Percentiles rank a stretch among this genome's conserved stretches.
phyloP scores from a whole-genome alignment of 2,113 vertebrate genomes.

The Lonchura striata region DNA sequence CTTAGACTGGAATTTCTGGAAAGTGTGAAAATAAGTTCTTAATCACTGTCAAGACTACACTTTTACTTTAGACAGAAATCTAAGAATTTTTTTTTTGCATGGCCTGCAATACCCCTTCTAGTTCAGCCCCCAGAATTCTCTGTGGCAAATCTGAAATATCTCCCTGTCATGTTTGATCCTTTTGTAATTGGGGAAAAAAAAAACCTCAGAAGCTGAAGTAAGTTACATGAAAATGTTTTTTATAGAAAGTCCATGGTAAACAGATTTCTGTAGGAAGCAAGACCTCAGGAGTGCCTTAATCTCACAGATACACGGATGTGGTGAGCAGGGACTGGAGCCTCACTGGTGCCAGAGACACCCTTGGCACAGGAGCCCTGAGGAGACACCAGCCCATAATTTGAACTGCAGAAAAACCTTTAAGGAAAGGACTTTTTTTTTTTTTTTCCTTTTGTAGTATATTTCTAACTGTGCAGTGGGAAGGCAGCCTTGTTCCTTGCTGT shows the following conservation, averaged over 20 bases:
- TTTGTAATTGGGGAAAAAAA: neutral
- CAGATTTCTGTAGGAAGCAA: neutral
- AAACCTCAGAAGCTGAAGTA: neutral
- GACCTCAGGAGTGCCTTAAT: neutral
- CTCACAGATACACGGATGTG: rapidly evolving
- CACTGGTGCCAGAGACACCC: neutral
- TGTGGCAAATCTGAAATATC: neutral
- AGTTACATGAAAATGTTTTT: neutral
- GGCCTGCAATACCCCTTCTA: neutral
- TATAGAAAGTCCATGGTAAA: neutral
- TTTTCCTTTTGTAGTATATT: neutral
- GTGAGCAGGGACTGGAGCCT: neutral
- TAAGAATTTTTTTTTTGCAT: neutral
- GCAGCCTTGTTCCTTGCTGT: neutral
- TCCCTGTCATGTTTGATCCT: neutral
- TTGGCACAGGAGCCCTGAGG: neutral
- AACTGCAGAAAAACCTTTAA: neutral
- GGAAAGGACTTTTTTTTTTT: neutral
- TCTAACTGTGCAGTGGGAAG: neutral
- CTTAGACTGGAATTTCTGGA: neutral
- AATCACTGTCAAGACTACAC: neutral
- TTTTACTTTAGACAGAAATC: neutral
- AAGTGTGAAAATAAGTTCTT: neutral
- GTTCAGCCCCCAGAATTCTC: neutral
- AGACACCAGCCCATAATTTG: neutral